Conservation (phyloP, 2,888 invertebrate species). For the Raillietiella orientalis region DNA sequence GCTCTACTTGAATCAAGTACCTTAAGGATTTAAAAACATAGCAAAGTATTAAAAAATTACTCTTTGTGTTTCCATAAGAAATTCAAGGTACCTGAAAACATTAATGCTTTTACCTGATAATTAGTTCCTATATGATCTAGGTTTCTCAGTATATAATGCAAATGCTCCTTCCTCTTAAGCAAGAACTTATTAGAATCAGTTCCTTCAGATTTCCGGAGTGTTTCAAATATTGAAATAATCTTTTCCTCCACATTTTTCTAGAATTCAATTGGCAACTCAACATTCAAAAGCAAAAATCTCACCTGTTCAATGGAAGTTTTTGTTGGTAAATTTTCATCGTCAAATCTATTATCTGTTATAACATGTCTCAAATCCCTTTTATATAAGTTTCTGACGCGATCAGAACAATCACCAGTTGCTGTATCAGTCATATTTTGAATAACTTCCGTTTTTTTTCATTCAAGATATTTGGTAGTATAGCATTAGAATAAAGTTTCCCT, state of each 20-base stretch:
- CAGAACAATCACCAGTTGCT: too few species aligned
- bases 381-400: too few species aligned
- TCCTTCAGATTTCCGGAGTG: constrained; percentile 16
- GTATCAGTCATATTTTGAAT: too few species aligned
- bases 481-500: too few species aligned
- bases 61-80: neutral
- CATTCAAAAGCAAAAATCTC: neutral
- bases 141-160: constrained; percentile 28
- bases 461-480: too few species aligned
- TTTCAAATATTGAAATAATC: constrained; percentile 19
- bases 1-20: constrained; percentile 75
- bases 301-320: neutral
- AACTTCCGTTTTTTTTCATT: too few species aligned
- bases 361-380: neutral
- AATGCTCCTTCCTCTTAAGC: constrained; percentile 26
- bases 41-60: constrained; percentile 5
- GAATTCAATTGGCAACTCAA: constrained; percentile 7
- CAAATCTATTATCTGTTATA: neutral
- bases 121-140: constrained; percentile 27
- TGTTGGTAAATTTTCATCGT: neutral
- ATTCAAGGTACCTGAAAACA: constrained; percentile 4
- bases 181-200: constrained; percentile 23
- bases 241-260: constrained; percentile 23
- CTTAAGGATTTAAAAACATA: constrained; percentile 12
- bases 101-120: constrained; percentile 21